Conservation (phyloP, 2,888 invertebrate species). For the Aphrophora alni region DNA sequence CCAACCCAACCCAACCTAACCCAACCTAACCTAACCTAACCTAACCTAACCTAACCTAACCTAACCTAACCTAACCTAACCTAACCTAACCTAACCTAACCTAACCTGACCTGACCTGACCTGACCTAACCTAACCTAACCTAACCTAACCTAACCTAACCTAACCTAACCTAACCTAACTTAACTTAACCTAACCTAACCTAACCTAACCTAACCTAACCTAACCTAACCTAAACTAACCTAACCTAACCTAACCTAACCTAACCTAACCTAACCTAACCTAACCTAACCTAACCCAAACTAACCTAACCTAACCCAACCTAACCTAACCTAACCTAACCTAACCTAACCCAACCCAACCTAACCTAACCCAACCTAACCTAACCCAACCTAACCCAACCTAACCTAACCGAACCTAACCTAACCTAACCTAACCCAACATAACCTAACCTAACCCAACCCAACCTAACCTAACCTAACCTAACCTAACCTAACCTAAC, state of each 20-base stretch:
- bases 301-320: too few relatives aligned
- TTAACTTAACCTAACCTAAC: constrained; percentile 21
- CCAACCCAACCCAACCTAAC: constrained; percentile 30
- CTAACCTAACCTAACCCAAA: constrained; percentile 4
- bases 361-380: background rate
- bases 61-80: too few relatives aligned
- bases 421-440: too few relatives aligned
- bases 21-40: constrained; percentile 22
- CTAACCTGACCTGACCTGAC: too few relatives aligned
- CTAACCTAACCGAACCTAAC: too few relatives aligned
- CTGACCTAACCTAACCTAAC: constrained; percentile 24
- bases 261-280: constrained; percentile 20
- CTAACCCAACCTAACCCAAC: too few relatives aligned
- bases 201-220: constrained; percentile 19
- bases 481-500: too few relatives aligned
- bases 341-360: constrained; percentile 13
- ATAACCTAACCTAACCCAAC: too few relatives aligned
- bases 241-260: constrained; percentile 16
- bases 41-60: constrained; percentile 28
- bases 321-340: constrained; percentile 25
- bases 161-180: constrained; percentile 23
- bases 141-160: constrained; percentile 13
- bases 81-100: too few relatives aligned
- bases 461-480: too few relatives aligned
- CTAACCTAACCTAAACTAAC: too few relatives aligned